These are phyloP conservation scores for Flexamia atlantica DNA, from an alignment of 2,888 invertebrate genomes.

Conservation along the genomic window DNA sequence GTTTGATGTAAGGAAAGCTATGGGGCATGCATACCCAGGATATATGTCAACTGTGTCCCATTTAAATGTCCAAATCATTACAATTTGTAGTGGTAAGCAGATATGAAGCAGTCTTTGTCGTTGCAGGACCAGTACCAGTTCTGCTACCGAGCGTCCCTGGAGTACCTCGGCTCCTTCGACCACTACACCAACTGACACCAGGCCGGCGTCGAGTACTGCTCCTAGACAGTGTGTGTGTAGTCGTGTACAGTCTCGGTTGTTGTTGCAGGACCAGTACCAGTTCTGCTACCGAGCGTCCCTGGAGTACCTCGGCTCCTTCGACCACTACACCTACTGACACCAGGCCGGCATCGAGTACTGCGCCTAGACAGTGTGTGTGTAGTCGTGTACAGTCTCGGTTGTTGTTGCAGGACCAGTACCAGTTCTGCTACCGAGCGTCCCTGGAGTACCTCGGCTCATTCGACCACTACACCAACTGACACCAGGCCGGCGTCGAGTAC, in stretches of 20 bases:
- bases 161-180: slow-evolving; percentile 98
- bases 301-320: slow-evolving; percentile 98
- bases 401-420: slow-evolving; percentile 96
- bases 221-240: slow-evolving; percentile 41
- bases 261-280: slow-evolving; percentile 98
- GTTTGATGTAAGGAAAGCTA: too few species aligned
- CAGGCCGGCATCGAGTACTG: slow-evolving; percentile 55
- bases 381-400: too few species aligned
- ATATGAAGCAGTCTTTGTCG: too few species aligned
- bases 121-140: slow-evolving; percentile 99
- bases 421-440: slow-evolving; percentile 99
- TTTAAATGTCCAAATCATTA: too few species aligned
- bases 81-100: too few species aligned
- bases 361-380: slow-evolving; percentile 47
- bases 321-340: slow-evolving; percentile 87
- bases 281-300: slow-evolving; percentile 99
- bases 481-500: slow-evolving; percentile 54
- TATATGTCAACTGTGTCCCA: too few species aligned
- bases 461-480: slow-evolving; percentile 90
- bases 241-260: too few species aligned
- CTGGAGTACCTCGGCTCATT: slow-evolving; percentile 99
- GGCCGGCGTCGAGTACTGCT: slow-evolving; percentile 55
- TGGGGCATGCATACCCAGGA: too few species aligned
- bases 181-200: slow-evolving; percentile 84
- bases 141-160: slow-evolving; percentile 98